Evolutionary conservation across 1,140 invertebrate genomes (phyloP), one percentile per base, ranked within the genome.

Genomic region (Pachyrhynchus sulphureomaculatus): DNA sequence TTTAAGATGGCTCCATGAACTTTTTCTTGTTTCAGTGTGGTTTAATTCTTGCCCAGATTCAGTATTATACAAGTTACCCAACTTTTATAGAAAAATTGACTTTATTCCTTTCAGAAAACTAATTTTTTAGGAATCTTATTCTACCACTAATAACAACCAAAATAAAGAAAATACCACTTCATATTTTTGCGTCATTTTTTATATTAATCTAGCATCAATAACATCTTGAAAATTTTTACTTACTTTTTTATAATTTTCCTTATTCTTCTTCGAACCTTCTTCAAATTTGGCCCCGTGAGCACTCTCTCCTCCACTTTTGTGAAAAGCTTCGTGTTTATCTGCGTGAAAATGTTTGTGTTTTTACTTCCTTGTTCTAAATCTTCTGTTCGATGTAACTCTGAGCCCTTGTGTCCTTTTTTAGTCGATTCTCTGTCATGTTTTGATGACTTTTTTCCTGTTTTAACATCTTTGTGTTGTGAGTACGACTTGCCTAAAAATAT

Each of bases 391-490:
- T 71, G 72, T 4, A 56, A 21, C 8, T 69, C 53, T n/a, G 61
- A 44, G 8, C 37, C 29, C 18, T 66, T 55, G 13, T 69, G 44
- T 4, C 72, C 72, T 47, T 73, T 67, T n/a, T 62, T 60, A 2
- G 48, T 49, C 4, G 58, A 29, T 36, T 72, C 72, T n/a, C 48
- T 34, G 26, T 74, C 68, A 42, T 73, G 68, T 52, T 68, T 68
- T 4, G 51, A 54, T n/a, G 51, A 64, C 39, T 66, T 68, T 29
- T 56, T 65, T 17, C 53, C 64, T 42, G 68, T 67, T 42, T 67
- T 68, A 20, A 47, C 53, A 23, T 48, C 55, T 33, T 63, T 67
- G 20, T 55, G 32, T n/a, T 65, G 67, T 12, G 26, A 39, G n/a
- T 63, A 56, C 47, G 68, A 66, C 18, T 48, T 54, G n/a, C 52